phyloP scores from a whole-genome alignment of 2,113 vertebrate species.

The Eptesicus fuscus region DNA sequence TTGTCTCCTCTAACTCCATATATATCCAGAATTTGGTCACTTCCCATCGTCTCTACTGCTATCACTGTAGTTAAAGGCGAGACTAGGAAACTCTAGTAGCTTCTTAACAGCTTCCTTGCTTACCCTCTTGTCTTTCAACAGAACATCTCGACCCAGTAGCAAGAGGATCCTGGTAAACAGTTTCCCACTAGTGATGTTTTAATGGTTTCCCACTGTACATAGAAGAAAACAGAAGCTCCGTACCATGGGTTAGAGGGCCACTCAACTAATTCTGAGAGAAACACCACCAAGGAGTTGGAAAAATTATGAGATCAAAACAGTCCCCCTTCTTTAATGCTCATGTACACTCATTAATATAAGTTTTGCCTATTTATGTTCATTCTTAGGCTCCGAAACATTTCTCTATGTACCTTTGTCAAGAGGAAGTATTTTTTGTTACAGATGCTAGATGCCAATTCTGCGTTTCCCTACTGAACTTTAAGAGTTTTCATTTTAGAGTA shows the following conservation, averaged over 20 bases:
- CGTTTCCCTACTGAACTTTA: neutral
- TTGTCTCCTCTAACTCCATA: neutral
- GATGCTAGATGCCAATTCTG: neutral
- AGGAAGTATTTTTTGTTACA: neutral
- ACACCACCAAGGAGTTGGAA: neutral
- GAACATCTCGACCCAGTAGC: neutral
- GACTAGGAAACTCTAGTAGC: neutral
- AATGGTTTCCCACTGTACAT: neutral
- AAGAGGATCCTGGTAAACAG: neutral
- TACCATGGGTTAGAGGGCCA: neutral
- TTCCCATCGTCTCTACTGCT: neutral
- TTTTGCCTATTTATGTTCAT: neutral
- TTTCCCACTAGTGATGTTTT: neutral
- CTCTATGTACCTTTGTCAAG: neutral
- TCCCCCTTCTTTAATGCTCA: neutral
- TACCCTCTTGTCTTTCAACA: neutral
- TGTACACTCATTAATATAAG: neutral
- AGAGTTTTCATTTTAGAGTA: neutral
- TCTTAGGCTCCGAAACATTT: slow-evolving; percentile 10
- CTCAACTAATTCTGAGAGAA: neutral
- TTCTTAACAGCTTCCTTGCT: neutral
- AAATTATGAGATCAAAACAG: neutral
- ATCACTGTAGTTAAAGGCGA: neutral
- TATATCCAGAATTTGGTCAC: neutral
- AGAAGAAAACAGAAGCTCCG: neutral